A percentile compares a stretch with the other conserved stretches of the same genome.
phyloP scores from a whole-genome alignment of 35 echinoderm and acorn worm genomes.

The Lytechinus variegatus region DNA sequence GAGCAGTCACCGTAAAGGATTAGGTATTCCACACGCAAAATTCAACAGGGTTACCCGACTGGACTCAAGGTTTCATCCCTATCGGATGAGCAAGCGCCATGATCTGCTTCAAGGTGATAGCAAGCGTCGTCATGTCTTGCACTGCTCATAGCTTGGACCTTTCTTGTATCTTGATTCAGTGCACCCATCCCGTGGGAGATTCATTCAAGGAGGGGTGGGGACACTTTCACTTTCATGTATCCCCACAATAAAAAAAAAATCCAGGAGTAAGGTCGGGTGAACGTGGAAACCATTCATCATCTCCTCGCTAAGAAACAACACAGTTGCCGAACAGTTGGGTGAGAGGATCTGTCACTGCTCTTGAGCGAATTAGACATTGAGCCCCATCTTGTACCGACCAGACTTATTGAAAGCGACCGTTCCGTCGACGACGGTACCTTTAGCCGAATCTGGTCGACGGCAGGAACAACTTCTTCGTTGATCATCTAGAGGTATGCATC shows the following conservation, averaged over 20 bases:
- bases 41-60: conserved; percentile 52
- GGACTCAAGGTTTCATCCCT: conserved; percentile 38
- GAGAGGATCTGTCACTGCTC: too few relatives aligned
- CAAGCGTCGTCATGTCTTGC: not conserved
- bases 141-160: too few relatives aligned
- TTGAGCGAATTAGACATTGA: too few relatives aligned
- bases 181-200: not conserved
- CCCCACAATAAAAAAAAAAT: too few relatives aligned
- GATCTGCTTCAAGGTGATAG: conserved; percentile 44
- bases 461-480: not conserved
- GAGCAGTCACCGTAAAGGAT: conserved; percentile 39
- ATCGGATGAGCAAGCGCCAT: conserved; percentile 43
- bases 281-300: not conserved
- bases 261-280: not conserved
- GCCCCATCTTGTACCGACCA: not conserved
- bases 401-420: not conserved
- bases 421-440: not conserved
- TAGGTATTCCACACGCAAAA: conserved; percentile 34
- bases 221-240: too few relatives aligned
- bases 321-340: too few relatives aligned
- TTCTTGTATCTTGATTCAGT: not conserved
- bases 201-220: too few relatives aligned
- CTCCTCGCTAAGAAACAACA: too few relatives aligned
- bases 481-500: not conserved
- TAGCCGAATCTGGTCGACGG: not conserved